These are phyloP conservation scores for Microlaimidae sp. DNA, from an alignment of 2,888 invertebrate genomes.

Conservation along the genomic window DNA sequence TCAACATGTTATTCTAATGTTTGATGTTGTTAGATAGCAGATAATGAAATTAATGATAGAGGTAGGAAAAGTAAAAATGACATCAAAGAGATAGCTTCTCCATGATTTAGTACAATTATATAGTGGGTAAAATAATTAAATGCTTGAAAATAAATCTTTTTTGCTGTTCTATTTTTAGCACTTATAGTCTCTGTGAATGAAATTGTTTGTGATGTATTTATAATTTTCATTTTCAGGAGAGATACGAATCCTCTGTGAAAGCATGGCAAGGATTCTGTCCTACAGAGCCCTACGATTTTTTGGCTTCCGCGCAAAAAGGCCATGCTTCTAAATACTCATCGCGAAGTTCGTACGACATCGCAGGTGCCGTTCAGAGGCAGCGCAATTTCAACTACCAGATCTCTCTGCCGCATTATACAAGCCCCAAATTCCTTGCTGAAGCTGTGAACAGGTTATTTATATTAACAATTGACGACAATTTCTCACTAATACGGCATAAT, in stretches of 20 bases:
- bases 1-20: no score
- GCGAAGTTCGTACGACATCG: slow-evolving; percentile 36
- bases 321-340: slow-evolving; percentile 18
- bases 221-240: no score
- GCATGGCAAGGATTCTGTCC: slow-evolving; percentile 11
- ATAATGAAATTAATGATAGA: no score
- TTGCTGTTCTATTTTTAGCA: no score
- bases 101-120: no score
- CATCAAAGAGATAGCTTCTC: no score
- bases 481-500: background rate
- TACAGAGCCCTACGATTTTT: slow-evolving; percentile 33
- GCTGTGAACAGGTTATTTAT: slow-evolving; percentile 30
- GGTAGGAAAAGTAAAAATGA: no score
- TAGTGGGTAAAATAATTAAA: no score
- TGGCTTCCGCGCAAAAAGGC: slow-evolving; percentile 28
- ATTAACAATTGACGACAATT: background rate
- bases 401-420: slow-evolving; percentile 40
- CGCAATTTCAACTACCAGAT: slow-evolving; percentile 42
- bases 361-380: slow-evolving; percentile 38
- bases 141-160: no score
- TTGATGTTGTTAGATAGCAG: no score
- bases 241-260: slow-evolving; percentile 10
- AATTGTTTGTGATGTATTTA: no score
- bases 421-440: slow-evolving; percentile 37
- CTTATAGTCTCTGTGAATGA: no score